Evolutionary conservation across 2,797 vertebrate genomes (phyloP).

Genomic region (Chanos chanos): DNA sequence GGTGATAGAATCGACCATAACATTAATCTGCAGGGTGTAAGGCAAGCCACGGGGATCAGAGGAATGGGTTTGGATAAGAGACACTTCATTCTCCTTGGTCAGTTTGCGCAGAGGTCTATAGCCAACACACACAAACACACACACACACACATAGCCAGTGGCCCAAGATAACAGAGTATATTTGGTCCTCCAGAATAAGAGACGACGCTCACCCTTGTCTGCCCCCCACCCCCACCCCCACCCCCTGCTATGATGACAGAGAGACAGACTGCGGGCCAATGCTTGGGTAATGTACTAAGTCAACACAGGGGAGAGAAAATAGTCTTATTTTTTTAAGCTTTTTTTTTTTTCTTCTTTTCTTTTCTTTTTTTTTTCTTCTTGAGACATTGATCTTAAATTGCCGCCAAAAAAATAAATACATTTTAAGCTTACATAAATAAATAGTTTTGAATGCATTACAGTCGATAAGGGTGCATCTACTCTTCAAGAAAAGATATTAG

Average conservation of each 20-base stretch:
- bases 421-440: constrained; percentile 69
- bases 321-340: constrained; percentile 48
- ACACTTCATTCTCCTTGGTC: constrained; percentile 55
- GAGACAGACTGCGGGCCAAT: constrained; percentile 30
- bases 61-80: constrained; percentile 41
- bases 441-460: constrained; percentile 56
- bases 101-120: constrained; percentile 45
- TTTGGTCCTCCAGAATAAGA: constrained; percentile 61
- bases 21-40: constrained; percentile 57
- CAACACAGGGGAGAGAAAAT: constrained; percentile 55
- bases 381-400: constrained; percentile 55
- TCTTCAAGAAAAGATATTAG: constrained; percentile 62
- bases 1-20: constrained; percentile 19
- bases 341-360: constrained; percentile 44
- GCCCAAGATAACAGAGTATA: no score
- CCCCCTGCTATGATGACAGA: constrained; percentile 19
- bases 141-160: constrained; percentile 32
- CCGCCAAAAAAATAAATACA: constrained; percentile 72
- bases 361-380: constrained; percentile 42
- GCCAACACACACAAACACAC: no score
- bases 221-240: no score
- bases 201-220: no score
- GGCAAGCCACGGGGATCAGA: constrained; percentile 65
- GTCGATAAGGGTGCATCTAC: constrained; percentile 47
- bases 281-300: constrained; percentile 35